Conservation (phyloP, 1,140 invertebrate genomes). For the Rhyacophila brunnea region DNA sequence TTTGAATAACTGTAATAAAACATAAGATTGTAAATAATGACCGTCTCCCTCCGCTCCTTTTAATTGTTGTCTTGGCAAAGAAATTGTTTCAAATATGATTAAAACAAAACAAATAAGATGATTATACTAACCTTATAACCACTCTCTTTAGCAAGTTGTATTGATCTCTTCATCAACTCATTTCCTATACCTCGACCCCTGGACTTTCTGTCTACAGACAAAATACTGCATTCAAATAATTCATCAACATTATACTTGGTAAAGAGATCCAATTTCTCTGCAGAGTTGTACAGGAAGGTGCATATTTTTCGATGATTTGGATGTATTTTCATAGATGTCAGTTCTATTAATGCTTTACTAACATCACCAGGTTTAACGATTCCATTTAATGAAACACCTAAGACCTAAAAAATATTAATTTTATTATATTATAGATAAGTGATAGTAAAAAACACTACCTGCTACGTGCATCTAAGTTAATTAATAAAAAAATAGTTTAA, state of each 20-base stretch:
- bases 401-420: slow-evolving; percentile 53
- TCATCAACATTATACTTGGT: slow-evolving; percentile 64
- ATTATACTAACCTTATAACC: slow-evolving; percentile 62
- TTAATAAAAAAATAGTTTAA: too few relatives aligned
- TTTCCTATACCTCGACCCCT: slow-evolving; percentile 71
- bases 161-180: slow-evolving; percentile 64
- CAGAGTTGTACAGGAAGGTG: slow-evolving; percentile 61
- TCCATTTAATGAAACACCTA: slow-evolving; percentile 66
- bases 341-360: slow-evolving; percentile 56
- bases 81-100: too few relatives aligned
- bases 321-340: slow-evolving; percentile 56
- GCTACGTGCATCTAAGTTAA: too few relatives aligned
- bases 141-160: slow-evolving; percentile 62
- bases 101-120: too few relatives aligned
- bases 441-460: too few relatives aligned
- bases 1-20: slow-evolving; percentile 65
- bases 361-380: slow-evolving; percentile 58
- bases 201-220: slow-evolving; percentile 69
- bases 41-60: too few relatives aligned
- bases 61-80: too few relatives aligned
- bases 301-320: slow-evolving; percentile 67
- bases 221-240: slow-evolving; percentile 75
- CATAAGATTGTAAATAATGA: not conserved
- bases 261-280: slow-evolving; percentile 62
- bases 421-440: too few relatives aligned